These are phyloP conservation scores for Anoplophora glabripennis DNA, from an alignment of 1,140 invertebrate genomes.

Conservation along the genomic window DNA sequence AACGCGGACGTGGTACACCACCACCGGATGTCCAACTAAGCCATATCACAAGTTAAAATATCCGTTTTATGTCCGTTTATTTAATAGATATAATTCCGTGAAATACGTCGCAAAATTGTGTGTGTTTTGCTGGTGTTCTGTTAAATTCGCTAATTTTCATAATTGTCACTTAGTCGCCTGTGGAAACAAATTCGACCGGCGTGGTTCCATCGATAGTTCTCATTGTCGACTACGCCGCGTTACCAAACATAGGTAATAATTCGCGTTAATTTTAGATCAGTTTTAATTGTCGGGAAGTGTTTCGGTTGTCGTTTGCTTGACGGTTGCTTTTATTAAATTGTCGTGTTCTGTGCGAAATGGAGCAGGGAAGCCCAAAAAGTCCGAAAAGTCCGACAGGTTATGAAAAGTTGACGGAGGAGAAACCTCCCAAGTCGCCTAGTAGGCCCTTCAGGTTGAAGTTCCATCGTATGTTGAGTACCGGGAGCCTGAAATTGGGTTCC, in stretches of 20 bases:
- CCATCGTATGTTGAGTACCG: slow-evolving; percentile 23
- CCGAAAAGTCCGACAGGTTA: slow-evolving; percentile 16
- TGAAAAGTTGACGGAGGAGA: slow-evolving; percentile 19
- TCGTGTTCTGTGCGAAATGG: neutral
- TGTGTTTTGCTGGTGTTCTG: neutral
- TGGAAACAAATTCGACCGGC: slow-evolving; percentile 8
- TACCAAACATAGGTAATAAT: slow-evolving; percentile 10
- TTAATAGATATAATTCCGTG: neutral
- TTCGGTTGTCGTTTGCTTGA: slow-evolving; percentile 1
- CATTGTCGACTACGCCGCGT: slow-evolving; percentile 8
- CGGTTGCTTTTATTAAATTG: neutral
- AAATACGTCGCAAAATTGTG: neutral
- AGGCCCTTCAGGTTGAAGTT: slow-evolving; percentile 23
- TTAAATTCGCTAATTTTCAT: slow-evolving; percentile 4
- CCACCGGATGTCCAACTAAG: slow-evolving; percentile 5
- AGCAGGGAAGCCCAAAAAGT: slow-evolving; percentile 4
- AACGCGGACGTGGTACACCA: slow-evolving; percentile 5
- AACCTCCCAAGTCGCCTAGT: slow-evolving; percentile 10
- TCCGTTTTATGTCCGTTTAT: slow-evolving; percentile 10
- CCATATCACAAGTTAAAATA: slow-evolving; percentile 11
- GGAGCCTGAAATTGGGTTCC: slow-evolving; percentile 17
- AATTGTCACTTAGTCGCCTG: slow-evolving; percentile 1
- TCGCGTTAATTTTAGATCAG: slow-evolving; percentile 1
- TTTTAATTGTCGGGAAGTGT: slow-evolving; percentile 7
- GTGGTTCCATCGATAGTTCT: slow-evolving; percentile 1